Evolutionary conservation across 2,797 vertebrate genomes (phyloP).

Genomic region (Epinephelus awoara): DNA sequence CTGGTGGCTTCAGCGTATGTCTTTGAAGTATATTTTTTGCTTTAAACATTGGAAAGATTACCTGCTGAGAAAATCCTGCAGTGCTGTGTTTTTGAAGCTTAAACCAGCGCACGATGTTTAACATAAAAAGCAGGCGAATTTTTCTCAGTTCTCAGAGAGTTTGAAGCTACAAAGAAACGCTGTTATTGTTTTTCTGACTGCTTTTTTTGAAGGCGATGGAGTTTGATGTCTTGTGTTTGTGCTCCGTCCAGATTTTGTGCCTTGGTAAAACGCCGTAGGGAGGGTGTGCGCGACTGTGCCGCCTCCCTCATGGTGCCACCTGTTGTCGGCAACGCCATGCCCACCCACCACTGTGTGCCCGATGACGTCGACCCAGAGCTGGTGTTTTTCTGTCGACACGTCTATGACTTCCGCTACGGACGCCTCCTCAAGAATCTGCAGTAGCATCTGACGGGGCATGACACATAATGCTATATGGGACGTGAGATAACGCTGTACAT

Average conservation of each 20-base stretch:
- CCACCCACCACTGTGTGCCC: constrained; percentile 96
- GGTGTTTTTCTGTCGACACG: constrained; percentile 98
- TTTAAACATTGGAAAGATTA: constrained; percentile 10
- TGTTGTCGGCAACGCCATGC: constrained; percentile 90
- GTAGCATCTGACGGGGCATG: constrained; percentile 80
- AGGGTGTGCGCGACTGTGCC: constrained; percentile 90
- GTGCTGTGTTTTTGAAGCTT: not conserved
- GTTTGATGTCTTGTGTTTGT: constrained; percentile 20
- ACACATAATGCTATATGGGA: constrained; percentile 6
- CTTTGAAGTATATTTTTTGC: not conserved
- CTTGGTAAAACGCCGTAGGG: constrained; percentile 96
- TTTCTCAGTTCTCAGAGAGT: constrained; percentile 1
- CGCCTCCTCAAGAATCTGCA: constrained; percentile 99
- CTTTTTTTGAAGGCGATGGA: constrained; percentile 1
- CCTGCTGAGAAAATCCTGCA: constrained; percentile 9
- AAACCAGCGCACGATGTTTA: not conserved
- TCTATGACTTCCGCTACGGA: constrained; percentile 98
- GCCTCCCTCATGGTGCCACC: constrained; percentile 91
- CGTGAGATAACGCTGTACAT: constrained; percentile 35
- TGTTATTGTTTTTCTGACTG: not conserved
- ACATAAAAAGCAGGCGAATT: not conserved
- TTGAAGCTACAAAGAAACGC: constrained; percentile 8
- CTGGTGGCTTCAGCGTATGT: not conserved
- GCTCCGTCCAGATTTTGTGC: constrained; percentile 95
- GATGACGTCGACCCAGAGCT: constrained; percentile 94